Percentiles rank a stretch among this genome's conserved stretches.
Evolutionary conservation across 2,113 vertebrate genomes (phyloP).

Genomic region (Syngnathus scovelli): DNA sequence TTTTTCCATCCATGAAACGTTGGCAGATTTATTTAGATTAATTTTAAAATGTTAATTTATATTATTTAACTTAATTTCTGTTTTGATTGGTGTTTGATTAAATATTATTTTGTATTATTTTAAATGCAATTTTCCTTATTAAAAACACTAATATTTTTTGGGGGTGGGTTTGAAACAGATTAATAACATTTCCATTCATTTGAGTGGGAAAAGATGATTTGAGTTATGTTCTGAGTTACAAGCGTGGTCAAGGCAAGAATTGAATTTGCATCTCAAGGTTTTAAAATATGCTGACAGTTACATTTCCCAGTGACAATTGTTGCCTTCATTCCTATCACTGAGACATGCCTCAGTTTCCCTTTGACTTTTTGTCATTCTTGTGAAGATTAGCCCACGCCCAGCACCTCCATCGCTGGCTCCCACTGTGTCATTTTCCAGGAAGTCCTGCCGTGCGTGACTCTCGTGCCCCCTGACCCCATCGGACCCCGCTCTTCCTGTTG

Average conservation of each 20-base stretch:
- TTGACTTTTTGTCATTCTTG: neutral
- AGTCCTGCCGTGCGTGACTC: conserved; percentile 50
- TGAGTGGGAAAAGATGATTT: no score
- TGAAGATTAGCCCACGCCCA: neutral
- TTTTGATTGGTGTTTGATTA: no score
- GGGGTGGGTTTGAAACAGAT: no score
- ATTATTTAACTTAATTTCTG: neutral
- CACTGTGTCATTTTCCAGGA: conserved; percentile 55
- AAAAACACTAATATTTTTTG: no score
- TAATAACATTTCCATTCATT: no score
- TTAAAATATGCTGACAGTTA: neutral
- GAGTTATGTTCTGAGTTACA: no score
- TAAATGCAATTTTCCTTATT: no score
- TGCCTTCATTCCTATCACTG: neutral
- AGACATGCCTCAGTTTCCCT: neutral
- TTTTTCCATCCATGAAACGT: neutral
- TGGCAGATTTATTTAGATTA: neutral
- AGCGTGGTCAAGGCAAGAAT: no score
- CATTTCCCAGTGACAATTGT: neutral
- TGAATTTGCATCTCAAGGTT: no score
- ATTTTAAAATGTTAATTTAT: no score
- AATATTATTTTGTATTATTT: no score
- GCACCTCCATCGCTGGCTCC: conserved; percentile 15
- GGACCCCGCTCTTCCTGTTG: conserved; percentile 50
- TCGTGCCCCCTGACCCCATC: conserved; percentile 25